These are phyloP conservation scores for Oreortyx pictus DNA, from an alignment of 2,797 vertebrate species.

Conservation along the genomic window DNA sequence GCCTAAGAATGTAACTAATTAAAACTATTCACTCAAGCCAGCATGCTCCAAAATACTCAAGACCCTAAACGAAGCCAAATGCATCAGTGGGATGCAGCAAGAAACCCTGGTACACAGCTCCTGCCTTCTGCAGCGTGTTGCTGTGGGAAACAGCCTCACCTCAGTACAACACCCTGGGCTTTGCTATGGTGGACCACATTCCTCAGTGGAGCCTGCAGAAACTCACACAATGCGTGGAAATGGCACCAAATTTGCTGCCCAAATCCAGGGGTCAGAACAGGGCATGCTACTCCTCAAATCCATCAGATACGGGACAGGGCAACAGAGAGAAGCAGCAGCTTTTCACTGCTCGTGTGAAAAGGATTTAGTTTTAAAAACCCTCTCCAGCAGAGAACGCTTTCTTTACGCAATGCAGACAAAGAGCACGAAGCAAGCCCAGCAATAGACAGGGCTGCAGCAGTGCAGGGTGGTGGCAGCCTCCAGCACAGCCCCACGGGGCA, in stretches of 20 bases:
- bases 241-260: background rate
- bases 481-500: background rate
- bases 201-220: background rate
- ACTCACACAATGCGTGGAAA: accelerated
- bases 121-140: background rate
- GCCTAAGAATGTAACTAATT: constrained; percentile 27
- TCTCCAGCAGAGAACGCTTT: background rate
- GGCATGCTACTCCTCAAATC: background rate
- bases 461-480: background rate
- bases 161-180: accelerated
- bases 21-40: background rate
- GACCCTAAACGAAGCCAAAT: background rate
- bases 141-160: accelerated
- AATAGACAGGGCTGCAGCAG: accelerated
- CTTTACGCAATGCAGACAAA: background rate
- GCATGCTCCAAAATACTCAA: background rate
- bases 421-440: background rate
- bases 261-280: background rate
- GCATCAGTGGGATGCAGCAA: background rate
- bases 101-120: background rate
- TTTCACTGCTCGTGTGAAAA: background rate
- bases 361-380: background rate
- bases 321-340: background rate
- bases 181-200: accelerated
- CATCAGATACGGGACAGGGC: accelerated